Conservation (phyloP, 2,888 invertebrate genomes). For the Himalopsyche anomala region DNA sequence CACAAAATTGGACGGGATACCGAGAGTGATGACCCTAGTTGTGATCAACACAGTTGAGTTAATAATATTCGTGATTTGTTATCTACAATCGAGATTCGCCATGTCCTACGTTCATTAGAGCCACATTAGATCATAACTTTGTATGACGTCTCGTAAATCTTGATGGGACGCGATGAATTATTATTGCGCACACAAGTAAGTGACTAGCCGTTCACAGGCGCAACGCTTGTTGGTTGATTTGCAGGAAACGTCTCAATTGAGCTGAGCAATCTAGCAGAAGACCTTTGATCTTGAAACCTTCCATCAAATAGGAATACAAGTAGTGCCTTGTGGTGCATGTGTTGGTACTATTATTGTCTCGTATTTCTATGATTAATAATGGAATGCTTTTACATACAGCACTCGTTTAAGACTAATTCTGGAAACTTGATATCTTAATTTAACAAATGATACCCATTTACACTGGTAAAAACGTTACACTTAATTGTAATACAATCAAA, state of each 20-base stretch:
- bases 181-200: neutral
- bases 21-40: no score
- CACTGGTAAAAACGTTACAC: no score
- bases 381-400: no score
- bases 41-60: no score
- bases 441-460: no score
- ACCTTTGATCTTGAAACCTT: slow-evolving; percentile 30
- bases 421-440: no score
- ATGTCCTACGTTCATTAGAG: neutral
- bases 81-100: neutral
- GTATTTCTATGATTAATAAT: no score
- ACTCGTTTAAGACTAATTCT: no score
- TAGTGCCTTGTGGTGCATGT: no score
- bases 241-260: slow-evolving; percentile 11
- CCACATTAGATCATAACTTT: neutral
- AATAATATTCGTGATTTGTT: neutral
- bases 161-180: neutral
- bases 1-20: no score
- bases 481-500: no score
- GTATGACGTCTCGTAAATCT: neutral
- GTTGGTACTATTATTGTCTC: no score
- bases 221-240: neutral
- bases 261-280: neutral
- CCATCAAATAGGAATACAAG: neutral
- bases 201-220: neutral